Percentiles rank a stretch among this genome's conserved stretches.
phyloP scores from a whole-genome alignment of 2,888 invertebrate genomes.

The Campopleginae sp. region DNA sequence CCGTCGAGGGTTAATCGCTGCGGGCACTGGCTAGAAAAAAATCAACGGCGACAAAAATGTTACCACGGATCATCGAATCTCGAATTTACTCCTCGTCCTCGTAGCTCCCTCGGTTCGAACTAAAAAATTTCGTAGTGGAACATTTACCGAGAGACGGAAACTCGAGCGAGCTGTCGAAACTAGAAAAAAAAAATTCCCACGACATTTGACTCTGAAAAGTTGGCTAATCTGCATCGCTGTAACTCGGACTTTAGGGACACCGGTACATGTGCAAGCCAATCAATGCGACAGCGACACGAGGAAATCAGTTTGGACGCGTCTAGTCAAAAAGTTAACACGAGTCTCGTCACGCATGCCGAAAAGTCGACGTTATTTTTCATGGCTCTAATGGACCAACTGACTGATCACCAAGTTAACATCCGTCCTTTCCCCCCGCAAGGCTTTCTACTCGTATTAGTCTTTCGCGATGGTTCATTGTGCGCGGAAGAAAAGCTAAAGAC shows the following conservation, averaged over 20 bases:
- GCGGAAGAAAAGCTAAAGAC: conserved; percentile 34
- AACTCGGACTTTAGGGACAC: not conserved
- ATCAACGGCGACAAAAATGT: conserved; percentile 9
- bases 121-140: not conserved
- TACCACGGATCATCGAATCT: not conserved
- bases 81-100: not conserved
- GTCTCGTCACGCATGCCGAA: conserved; percentile 50
- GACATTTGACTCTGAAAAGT: not conserved
- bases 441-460: not conserved
- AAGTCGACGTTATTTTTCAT: conserved; percentile 62
- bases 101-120: not conserved
- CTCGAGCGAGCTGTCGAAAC: conserved; percentile 16
- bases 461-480: conserved; percentile 33
- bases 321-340: conserved; percentile 69
- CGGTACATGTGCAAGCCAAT: not conserved
- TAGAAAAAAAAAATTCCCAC: not conserved
- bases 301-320: conserved; percentile 59
- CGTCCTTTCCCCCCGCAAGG: not conserved
- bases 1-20: conserved; percentile 8
- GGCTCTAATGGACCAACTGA: conserved; percentile 56
- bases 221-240: not conserved
- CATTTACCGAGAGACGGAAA: not conserved
- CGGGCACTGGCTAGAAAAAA: conserved; percentile 19
- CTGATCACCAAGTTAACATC: conserved; percentile 1
- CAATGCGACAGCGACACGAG: not conserved